Conservation (phyloP, 2,888 invertebrate genomes). For the Cyclophora punctaria region DNA sequence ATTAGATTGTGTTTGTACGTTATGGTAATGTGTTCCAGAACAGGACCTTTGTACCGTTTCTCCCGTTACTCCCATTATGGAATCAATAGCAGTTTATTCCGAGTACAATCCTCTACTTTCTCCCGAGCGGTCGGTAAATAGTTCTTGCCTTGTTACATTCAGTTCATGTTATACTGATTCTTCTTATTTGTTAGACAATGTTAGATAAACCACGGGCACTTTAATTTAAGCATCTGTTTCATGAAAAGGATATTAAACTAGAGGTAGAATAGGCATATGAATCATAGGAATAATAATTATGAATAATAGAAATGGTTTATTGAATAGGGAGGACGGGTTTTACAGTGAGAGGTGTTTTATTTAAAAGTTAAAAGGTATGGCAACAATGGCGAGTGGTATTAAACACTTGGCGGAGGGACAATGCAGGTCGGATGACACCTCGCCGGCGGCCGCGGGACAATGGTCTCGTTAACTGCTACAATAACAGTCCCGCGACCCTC, state of each 20-base stretch:
- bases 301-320: no score
- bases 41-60: conserved; percentile 31
- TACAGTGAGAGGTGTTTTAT: no score
- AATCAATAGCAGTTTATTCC: conserved; percentile 29
- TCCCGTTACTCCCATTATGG: conserved; percentile 33
- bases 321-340: no score
- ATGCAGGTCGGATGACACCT: conserved; percentile 54
- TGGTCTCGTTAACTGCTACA: conserved; percentile 59
- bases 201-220: no score
- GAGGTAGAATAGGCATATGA: background rate
- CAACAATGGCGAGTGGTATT: conserved; percentile 44
- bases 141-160: conserved; percentile 26
- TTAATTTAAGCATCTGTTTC: no score
- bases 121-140: conserved; percentile 36
- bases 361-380: conserved; percentile 8
- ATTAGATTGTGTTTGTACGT: conserved; percentile 23
- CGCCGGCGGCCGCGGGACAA: conserved; percentile 44
- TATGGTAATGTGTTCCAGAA: conserved; percentile 34
- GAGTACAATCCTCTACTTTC: conserved; percentile 33
- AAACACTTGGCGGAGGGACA: conserved; percentile 50
- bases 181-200: conserved; percentile 1
- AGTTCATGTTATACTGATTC: conserved; percentile 26
- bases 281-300: background rate
- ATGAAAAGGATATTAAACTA: no score
- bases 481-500: conserved; percentile 41